phyloP scores from a whole-genome alignment of 2,113 vertebrate genomes.

The Austrofundulus limnaeus region DNA sequence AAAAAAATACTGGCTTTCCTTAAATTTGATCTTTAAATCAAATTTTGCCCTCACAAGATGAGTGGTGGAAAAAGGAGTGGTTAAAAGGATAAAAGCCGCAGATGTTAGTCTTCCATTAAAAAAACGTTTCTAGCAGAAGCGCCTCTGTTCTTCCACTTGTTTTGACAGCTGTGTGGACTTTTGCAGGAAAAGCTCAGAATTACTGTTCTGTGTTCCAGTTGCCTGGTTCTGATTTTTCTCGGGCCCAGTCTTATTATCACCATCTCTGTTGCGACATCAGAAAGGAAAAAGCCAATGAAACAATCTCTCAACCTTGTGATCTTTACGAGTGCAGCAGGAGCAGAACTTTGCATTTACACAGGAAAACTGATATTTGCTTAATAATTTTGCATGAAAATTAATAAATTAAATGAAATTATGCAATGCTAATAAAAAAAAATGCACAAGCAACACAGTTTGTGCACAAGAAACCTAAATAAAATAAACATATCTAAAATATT shows the following conservation, averaged over 20 bases:
- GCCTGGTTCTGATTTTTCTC: not conserved
- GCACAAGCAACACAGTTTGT: no score
- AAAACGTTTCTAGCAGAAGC: slow-evolving; percentile 11
- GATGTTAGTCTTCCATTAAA: slow-evolving; percentile 33
- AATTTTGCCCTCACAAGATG: slow-evolving; percentile 4
- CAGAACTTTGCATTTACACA: not conserved
- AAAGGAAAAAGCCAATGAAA: not conserved
- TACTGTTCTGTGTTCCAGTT: slow-evolving; percentile 30
- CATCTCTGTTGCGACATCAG: slow-evolving; percentile 11
- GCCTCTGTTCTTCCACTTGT: slow-evolving; percentile 22
- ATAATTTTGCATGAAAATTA: not conserved
- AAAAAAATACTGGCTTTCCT: not conserved
- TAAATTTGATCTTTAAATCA: slow-evolving; percentile 14
- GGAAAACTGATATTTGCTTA: not conserved
- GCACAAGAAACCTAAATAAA: no score
- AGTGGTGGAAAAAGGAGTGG: slow-evolving; percentile 1
- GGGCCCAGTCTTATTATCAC: slow-evolving; percentile 28
- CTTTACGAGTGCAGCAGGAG: not conserved
- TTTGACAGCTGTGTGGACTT: slow-evolving; percentile 39
- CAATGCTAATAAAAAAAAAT: no score
- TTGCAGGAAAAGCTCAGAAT: slow-evolving; percentile 11
- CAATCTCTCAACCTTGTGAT: not conserved
- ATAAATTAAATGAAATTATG: not conserved
- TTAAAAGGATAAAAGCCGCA: slow-evolving; percentile 21
- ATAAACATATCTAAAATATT: no score